Conservation (phyloP, 2,113 vertebrate species). For the Acanthochromis polyacanthus region DNA sequence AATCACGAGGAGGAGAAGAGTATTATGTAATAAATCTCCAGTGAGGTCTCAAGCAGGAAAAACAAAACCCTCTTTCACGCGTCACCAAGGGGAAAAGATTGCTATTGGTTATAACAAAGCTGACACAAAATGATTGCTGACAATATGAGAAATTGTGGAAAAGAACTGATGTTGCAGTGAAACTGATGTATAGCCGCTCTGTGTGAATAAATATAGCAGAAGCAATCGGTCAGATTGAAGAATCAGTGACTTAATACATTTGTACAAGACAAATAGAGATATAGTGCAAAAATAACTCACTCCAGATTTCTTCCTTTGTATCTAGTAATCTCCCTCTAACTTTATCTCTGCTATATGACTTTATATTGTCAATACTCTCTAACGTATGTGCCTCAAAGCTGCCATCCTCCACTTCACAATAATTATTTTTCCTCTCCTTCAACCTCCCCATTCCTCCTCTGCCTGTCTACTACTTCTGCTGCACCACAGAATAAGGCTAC, state of each 20-base stretch:
- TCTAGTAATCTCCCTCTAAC: not conserved
- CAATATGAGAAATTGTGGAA: conserved; percentile 2
- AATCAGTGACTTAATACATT: conserved; percentile 7
- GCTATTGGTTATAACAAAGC: not conserved
- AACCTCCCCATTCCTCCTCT: conserved; percentile 19
- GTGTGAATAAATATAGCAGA: conserved; percentile 4
- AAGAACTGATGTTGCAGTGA: not conserved
- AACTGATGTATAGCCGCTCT: not conserved
- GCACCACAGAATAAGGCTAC: conserved; percentile 63
- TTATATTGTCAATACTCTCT: conserved; percentile 48
- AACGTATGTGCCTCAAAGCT: conserved; percentile 24
- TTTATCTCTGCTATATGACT: conserved; percentile 20
- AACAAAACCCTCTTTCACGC: not conserved
- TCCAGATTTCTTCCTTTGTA: conserved; percentile 16
- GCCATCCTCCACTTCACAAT: conserved; percentile 43
- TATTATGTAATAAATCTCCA: conserved; percentile 39
- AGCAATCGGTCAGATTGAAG: conserved; percentile 9
- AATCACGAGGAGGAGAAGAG: not conserved
- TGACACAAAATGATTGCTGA: not conserved
- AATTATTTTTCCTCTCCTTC: conserved; percentile 60
- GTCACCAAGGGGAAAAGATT: not conserved
- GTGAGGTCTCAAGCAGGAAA: not conserved
- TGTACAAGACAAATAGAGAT: conserved; percentile 3
- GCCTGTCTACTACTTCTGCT: conserved; percentile 41
- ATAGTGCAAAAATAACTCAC: not conserved